phyloP scores from a whole-genome alignment of 1,140 invertebrate genomes.

The Cotesia chilonis region DNA sequence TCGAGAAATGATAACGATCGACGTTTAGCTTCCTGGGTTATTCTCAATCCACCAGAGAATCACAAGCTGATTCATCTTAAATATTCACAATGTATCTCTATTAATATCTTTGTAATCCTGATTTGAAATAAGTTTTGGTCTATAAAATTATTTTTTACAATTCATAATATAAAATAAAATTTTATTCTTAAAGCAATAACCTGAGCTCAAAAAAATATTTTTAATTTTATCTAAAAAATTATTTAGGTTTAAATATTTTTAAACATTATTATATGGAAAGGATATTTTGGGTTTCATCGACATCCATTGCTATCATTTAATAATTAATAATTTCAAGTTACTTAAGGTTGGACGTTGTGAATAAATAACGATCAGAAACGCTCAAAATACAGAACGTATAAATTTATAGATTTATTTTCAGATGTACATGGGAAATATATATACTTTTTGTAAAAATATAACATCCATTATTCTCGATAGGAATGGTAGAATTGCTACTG shows the following conservation, averaged over 20 bases:
- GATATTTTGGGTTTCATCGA: background rate
- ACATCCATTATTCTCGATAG: slow-evolving; percentile 8
- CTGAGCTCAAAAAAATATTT: no score
- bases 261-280: no score
- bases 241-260: no score
- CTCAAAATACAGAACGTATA: background rate
- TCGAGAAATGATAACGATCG: slow-evolving; percentile 36
- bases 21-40: slow-evolving; percentile 26
- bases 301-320: background rate
- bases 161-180: no score
- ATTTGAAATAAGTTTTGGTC: background rate
- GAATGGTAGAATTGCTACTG: slow-evolving; percentile 4
- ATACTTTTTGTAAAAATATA: background rate
- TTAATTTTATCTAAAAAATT: no score
- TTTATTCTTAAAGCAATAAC: no score
- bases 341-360: no score
- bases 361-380: no score
- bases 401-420: background rate
- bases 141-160: no score
- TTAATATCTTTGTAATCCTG: slow-evolving; percentile 17
- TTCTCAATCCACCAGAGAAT: slow-evolving; percentile 8
- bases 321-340: no score
- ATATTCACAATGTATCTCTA: background rate
- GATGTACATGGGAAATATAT: no score
- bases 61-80: slow-evolving; percentile 12